Evolutionary conservation across 2,888 invertebrate genomes (phyloP).

Genomic region (Pyrrhosoma nymphula): DNA sequence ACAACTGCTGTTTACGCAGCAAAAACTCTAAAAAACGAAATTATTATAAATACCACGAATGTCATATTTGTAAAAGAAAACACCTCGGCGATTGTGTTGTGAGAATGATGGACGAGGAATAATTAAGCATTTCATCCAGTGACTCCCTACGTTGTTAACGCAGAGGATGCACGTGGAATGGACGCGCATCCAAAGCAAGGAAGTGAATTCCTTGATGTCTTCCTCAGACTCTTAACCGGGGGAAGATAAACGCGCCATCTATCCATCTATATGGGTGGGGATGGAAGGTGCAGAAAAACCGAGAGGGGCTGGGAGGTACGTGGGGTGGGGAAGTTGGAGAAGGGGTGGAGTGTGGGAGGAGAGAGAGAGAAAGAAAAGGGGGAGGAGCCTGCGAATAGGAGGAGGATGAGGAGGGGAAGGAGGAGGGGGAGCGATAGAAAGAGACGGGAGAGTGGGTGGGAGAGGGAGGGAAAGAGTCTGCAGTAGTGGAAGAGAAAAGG

Average conservation of each 20-base stretch:
- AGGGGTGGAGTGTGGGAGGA: background rate
- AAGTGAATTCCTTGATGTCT: slow-evolving; percentile 36
- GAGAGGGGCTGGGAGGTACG: background rate
- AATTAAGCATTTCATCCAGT: background rate
- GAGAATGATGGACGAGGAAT: background rate
- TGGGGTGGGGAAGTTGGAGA: slow-evolving; percentile 17
- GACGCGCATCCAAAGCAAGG: background rate
- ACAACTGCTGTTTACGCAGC: no score
- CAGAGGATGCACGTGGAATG: background rate
- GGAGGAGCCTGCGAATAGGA: slow-evolving; percentile 5
- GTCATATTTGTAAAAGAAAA: no score
- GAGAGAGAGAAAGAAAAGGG: background rate
- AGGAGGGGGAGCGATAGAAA: background rate
- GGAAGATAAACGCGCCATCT: slow-evolving; percentile 26
- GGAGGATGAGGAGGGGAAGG: background rate
- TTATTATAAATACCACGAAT: no score
- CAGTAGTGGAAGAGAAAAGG: slow-evolving; percentile 38
- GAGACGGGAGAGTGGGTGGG: background rate
- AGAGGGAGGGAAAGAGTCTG: background rate
- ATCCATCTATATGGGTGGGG: background rate
- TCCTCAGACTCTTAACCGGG: background rate
- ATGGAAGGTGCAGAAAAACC: background rate
- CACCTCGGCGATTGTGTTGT: no score
- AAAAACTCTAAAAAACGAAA: no score
- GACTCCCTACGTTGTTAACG: background rate